These are phyloP conservation scores for Trypoxylus dichotomus DNA, from an alignment of 1,140 invertebrate genomes.

Conservation along the genomic window DNA sequence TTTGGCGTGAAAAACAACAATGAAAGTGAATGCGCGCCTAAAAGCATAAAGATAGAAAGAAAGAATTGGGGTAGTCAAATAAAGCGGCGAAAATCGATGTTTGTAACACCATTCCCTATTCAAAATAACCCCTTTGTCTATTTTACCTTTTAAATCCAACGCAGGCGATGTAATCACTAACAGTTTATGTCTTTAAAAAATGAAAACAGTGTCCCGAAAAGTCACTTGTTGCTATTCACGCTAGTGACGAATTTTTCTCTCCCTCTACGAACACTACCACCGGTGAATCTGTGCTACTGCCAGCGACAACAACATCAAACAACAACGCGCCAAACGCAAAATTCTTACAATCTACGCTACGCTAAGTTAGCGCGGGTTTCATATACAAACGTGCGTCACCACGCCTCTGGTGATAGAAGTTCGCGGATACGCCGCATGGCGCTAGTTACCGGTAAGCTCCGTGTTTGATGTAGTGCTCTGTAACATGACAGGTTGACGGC, in stretches of 20 bases:
- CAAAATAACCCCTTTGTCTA: conserved; percentile 9
- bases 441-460: neutral
- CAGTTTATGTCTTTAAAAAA: neutral
- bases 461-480: neutral
- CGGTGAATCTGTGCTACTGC: neutral
- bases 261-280: neutral
- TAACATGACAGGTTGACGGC: neutral
- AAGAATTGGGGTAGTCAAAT: conserved; percentile 5
- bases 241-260: neutral
- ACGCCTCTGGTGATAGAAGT: conserved; percentile 7
- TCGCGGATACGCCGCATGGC: neutral
- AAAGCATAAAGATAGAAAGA: neutral
- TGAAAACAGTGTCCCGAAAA: neutral
- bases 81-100: conserved; percentile 16
- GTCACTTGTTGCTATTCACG: conserved; percentile 21
- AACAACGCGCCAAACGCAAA: conserved; percentile 13
- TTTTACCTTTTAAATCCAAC: conserved; percentile 2
- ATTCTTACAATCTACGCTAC: conserved; percentile 18
- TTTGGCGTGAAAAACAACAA: too few relatives aligned
- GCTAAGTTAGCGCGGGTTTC: conserved; percentile 18
- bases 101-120: neutral
- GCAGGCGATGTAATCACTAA: neutral
- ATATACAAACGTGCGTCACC: conserved; percentile 28
- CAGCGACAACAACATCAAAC: neutral
- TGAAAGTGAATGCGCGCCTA: neutral